Conservation (phyloP, 2,888 invertebrate genomes). For the Amblyteles armatorius region DNA sequence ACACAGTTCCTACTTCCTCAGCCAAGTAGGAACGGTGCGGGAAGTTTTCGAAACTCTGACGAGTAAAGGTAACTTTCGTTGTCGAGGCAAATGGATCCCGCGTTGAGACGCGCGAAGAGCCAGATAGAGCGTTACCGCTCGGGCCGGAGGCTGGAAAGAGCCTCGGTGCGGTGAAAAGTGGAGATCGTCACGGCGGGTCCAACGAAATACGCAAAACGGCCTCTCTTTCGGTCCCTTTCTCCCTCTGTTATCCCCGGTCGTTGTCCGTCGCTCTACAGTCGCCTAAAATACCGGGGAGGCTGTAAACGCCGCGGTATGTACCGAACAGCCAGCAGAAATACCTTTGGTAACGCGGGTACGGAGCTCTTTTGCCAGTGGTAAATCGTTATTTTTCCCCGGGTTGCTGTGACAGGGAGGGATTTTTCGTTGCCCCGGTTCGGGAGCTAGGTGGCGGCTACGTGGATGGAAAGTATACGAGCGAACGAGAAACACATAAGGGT, state of each 20-base stretch:
- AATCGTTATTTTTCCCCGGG: conserved; percentile 59
- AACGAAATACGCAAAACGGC: conserved; percentile 53
- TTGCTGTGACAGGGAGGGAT: conserved; percentile 50
- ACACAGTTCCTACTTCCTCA: neutral
- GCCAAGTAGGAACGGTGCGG: neutral
- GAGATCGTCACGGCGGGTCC: conserved; percentile 3
- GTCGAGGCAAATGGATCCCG: conserved; percentile 10
- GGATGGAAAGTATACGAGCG: conserved; percentile 51
- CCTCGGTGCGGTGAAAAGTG: conserved; percentile 15
- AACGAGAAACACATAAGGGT: conserved; percentile 41
- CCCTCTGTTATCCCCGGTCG: neutral
- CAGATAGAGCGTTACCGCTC: neutral
- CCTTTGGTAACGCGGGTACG: conserved; percentile 27
- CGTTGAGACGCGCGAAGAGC: neutral
- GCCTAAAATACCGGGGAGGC: conserved; percentile 2
- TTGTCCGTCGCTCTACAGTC: conserved; percentile 3
- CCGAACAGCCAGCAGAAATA: conserved; percentile 5
- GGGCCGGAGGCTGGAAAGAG: neutral
- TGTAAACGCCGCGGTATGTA: neutral
- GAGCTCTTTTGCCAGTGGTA: conserved; percentile 34
- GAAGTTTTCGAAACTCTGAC: conserved; percentile 1
- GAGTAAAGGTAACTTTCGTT: conserved; percentile 16
- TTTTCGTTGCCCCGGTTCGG: conserved; percentile 47
- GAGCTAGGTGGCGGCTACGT: conserved; percentile 29
- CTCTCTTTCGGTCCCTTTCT: neutral